Percentiles rank a stretch among this genome's conserved stretches.
phyloP scores from a whole-genome alignment of 1,140 invertebrate genomes.

The Drosophila parabipectinata region DNA sequence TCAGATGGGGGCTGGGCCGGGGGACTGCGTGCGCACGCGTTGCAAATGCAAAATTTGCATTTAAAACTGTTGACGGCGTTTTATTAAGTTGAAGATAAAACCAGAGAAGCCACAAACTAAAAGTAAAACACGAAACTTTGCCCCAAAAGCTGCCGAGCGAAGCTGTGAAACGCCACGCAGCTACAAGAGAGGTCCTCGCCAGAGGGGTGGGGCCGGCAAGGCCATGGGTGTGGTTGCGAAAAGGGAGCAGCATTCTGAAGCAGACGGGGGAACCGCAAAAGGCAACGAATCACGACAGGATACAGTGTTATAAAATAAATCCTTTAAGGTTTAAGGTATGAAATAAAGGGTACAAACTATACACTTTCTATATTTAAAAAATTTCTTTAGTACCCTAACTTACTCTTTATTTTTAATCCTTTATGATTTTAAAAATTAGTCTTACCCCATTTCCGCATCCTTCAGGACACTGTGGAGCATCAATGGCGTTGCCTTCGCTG shows the following conservation, averaged over 20 bases:
- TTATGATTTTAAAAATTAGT: too few species aligned
- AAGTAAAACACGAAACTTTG: constrained; percentile 81
- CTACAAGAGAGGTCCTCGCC: constrained; percentile 9
- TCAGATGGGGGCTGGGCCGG: not conserved
- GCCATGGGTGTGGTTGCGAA: constrained; percentile 1
- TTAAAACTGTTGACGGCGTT: constrained; percentile 82
- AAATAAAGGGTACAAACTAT: too few species aligned
- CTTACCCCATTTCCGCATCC: not conserved
- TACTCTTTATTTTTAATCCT: too few species aligned
- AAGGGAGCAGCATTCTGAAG: constrained; percentile 1
- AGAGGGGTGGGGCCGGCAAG: not conserved
- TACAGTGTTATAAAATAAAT: constrained; percentile 20
- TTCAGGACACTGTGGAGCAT: constrained; percentile 29
- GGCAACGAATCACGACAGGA: constrained; percentile 22
- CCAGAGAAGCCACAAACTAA: constrained; percentile 81
- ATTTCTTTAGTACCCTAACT: too few species aligned
- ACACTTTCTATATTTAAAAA: not conserved
- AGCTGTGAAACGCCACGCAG: constrained; percentile 73
- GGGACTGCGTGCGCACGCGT: constrained; percentile 44
- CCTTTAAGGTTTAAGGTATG: not conserved
- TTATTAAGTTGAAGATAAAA: constrained; percentile 82
- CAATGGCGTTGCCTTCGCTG: constrained; percentile 23
- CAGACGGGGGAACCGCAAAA: constrained; percentile 32
- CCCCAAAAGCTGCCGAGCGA: constrained; percentile 64
- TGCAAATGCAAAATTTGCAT: constrained; percentile 76